Percentiles rank a stretch among this genome's conserved stretches.
Evolutionary conservation across 2,888 invertebrate genomes (phyloP).

Genomic region (Leptarthrus brevirostris): DNA sequence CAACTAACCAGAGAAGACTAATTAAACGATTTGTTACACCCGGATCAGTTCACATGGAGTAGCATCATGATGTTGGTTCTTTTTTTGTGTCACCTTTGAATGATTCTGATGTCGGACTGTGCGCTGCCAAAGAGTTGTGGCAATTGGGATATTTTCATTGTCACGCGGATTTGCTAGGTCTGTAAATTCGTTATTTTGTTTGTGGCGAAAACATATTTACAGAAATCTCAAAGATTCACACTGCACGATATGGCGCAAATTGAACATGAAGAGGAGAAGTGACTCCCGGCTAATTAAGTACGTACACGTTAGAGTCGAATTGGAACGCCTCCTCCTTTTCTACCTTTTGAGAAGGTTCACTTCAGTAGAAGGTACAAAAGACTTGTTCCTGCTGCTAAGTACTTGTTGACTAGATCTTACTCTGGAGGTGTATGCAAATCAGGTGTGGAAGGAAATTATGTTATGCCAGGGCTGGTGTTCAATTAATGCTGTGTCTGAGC

Average conservation of each 20-base stretch:
- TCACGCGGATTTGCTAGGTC: conserved; percentile 36
- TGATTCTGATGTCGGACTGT: neutral
- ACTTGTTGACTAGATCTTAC: conserved; percentile 49
- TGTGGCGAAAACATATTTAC: conserved; percentile 43
- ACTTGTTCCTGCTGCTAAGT: conserved; percentile 48
- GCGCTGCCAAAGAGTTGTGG: neutral
- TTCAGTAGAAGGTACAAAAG: conserved; percentile 34
- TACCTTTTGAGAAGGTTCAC: conserved; percentile 11
- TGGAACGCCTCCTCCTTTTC: conserved; percentile 48
- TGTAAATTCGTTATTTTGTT: conserved; percentile 15
- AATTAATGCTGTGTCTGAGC: conserved; percentile 53
- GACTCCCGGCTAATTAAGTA: conserved; percentile 53
- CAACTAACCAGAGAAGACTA: neutral
- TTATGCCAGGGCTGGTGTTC: conserved; percentile 52
- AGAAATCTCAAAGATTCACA: conserved; percentile 49
- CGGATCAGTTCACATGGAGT: conserved; percentile 21
- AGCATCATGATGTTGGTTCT: neutral
- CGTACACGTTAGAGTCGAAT: conserved; percentile 45
- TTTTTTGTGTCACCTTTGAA: neutral
- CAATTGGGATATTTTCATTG: conserved; percentile 42
- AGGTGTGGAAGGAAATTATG: conserved; percentile 54
- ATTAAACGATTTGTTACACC: conserved; percentile 43
- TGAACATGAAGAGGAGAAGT: conserved; percentile 52
- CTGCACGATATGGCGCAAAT: conserved; percentile 51
- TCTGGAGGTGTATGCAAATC: conserved; percentile 54